Percentiles rank a stretch among this genome's conserved stretches.
phyloP scores from a whole-genome alignment of 1,140 invertebrate species.

The Zaprionus nigranus region DNA sequence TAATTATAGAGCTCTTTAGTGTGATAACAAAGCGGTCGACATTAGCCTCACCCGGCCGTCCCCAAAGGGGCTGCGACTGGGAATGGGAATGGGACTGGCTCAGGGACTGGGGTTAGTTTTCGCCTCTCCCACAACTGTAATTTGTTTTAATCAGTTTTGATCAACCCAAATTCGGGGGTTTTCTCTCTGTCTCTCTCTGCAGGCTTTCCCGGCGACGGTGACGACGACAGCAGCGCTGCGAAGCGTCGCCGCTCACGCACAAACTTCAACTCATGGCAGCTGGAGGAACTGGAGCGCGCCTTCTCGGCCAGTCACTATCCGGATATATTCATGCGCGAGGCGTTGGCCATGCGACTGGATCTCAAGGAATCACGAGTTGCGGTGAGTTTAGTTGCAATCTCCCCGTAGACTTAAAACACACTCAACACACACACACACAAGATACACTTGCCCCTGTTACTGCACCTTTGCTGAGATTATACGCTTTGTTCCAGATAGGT shows the following conservation, averaged over 20 bases:
- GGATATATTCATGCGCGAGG: slow-evolving; percentile 99
- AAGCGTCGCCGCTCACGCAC: slow-evolving; percentile 96
- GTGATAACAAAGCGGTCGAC: slow-evolving; percentile 66
- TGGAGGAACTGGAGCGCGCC: slow-evolving; percentile 98
- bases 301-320: slow-evolving; percentile 99
- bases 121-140: slow-evolving; percentile 35
- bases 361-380: slow-evolving; percentile 99
- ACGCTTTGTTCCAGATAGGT: slow-evolving; percentile 90
- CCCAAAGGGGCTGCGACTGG: background rate
- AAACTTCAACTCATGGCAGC: slow-evolving; percentile 99
- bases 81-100: background rate
- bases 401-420: background rate
- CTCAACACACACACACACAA: background rate
- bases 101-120: slow-evolving; percentile 39
- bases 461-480: slow-evolving; percentile 83
- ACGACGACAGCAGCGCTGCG: slow-evolving; percentile 83
- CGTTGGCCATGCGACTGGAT: slow-evolving; percentile 96
- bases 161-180: background rate
- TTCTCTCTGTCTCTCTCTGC: background rate
- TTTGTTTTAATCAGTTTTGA: slow-evolving; percentile 66
- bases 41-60: slow-evolving; percentile 12
- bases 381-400: slow-evolving; percentile 88
- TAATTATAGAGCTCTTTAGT: slow-evolving; percentile 69
- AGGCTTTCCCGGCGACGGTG: slow-evolving; percentile 84
- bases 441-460: background rate